Percentiles rank a stretch among this genome's conserved stretches.
Conservation (phyloP, 2,888 invertebrate genomes). For the Antitype chi region DNA sequence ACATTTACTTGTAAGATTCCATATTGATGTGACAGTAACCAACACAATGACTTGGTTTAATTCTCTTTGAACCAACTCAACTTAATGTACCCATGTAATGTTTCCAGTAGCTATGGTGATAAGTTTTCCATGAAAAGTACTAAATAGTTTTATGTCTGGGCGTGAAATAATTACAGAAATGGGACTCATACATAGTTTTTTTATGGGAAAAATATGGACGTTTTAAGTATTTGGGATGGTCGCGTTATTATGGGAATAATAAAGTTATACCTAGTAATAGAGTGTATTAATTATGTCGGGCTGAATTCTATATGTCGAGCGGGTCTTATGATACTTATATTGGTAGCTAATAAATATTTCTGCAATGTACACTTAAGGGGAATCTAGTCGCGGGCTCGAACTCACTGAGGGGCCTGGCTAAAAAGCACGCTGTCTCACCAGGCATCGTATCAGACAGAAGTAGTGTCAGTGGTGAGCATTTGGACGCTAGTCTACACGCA, state of each 20-base stretch:
- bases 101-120: constrained; percentile 16
- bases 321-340: too few relatives aligned
- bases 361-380: too few relatives aligned
- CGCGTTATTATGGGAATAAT: constrained; percentile 19
- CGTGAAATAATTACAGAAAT: constrained; percentile 62
- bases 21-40: background rate
- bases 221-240: constrained; percentile 50
- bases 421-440: too few relatives aligned
- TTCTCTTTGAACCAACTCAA: background rate
- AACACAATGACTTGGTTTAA: too few relatives aligned
- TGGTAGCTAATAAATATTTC: too few relatives aligned
- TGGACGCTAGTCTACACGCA: too few relatives aligned
- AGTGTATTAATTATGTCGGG: background rate
- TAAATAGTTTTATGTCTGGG: constrained; percentile 59
- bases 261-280: background rate
- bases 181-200: constrained; percentile 39
- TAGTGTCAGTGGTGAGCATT: too few relatives aligned
- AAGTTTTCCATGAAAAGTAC: constrained; percentile 36
- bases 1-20: background rate
- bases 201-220: constrained; percentile 45
- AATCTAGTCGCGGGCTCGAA: too few relatives aligned
- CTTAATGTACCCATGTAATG: background rate
- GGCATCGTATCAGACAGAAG: too few relatives aligned
- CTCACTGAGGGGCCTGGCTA: too few relatives aligned
- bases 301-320: background rate